Evolutionary conservation across 1,140 invertebrate genomes (phyloP).

Genomic region (Bombus confusus): DNA sequence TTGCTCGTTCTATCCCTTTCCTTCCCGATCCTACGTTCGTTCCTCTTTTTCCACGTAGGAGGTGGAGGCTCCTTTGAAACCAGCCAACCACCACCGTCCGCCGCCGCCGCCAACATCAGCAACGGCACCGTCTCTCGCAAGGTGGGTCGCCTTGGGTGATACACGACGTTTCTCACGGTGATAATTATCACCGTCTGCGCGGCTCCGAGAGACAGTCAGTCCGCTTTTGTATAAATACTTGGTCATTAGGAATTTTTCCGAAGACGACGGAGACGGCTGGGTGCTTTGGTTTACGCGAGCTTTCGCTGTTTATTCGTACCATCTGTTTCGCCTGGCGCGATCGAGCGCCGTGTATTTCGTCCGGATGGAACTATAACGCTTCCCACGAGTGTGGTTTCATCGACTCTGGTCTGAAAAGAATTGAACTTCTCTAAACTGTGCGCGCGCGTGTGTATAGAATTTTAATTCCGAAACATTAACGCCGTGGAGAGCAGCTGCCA

Average conservation of each 20-base stretch:
- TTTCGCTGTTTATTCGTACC: too few relatives aligned
- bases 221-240: slow-evolving; percentile 11
- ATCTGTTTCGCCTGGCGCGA: too few relatives aligned
- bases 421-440: too few relatives aligned
- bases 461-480: too few relatives aligned
- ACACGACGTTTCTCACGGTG: slow-evolving; percentile 62
- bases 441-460: too few relatives aligned
- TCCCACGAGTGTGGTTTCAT: too few relatives aligned
- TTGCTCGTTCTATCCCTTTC: slow-evolving; percentile 10
- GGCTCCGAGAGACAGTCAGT: not conserved
- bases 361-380: too few relatives aligned
- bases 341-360: too few relatives aligned
- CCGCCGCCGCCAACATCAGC: slow-evolving; percentile 29
- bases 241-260: not conserved
- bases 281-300: not conserved
- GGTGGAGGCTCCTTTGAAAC: slow-evolving; percentile 59
- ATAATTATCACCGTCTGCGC: slow-evolving; percentile 53
- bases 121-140: slow-evolving; percentile 58
- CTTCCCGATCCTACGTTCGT: slow-evolving; percentile 28
- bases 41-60: slow-evolving; percentile 26
- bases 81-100: slow-evolving; percentile 44
- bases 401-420: too few relatives aligned
- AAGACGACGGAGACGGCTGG: not conserved
- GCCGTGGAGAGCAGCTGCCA: too few relatives aligned
- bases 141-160: slow-evolving; percentile 66